These are phyloP conservation scores for Paratilapia polleni DNA, from an alignment of 2,113 vertebrate genomes.

Conservation along the genomic window DNA sequence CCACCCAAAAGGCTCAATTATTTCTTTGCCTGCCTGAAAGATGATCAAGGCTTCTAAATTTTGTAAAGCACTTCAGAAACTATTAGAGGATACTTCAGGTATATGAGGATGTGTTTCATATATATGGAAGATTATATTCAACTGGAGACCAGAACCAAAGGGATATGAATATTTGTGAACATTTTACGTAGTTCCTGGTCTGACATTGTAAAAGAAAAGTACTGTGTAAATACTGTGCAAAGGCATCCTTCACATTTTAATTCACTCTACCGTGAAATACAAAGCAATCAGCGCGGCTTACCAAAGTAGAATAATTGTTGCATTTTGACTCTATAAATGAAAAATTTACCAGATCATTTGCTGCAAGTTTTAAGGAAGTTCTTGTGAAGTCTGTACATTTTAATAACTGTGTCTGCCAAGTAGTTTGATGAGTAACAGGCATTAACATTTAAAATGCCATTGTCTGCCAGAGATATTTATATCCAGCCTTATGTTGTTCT, in stretches of 20 bases:
- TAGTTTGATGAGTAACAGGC: constrained; percentile 16
- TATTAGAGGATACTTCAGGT: background rate
- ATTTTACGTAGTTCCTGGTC: background rate
- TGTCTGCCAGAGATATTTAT: constrained; percentile 11
- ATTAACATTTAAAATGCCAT: constrained; percentile 15
- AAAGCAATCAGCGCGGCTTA: constrained; percentile 4
- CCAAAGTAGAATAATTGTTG: background rate
- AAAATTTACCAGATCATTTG: background rate
- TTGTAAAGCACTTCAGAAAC: constrained; percentile 1
- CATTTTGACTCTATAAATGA: constrained; percentile 2
- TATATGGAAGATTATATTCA: background rate
- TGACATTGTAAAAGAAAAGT: background rate
- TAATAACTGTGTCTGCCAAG: background rate
- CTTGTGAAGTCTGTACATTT: background rate
- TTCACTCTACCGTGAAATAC: background rate
- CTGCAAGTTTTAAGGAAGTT: constrained; percentile 3
- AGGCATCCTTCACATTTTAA: background rate
- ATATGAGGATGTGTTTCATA: background rate
- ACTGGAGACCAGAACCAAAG: background rate
- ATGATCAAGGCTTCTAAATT: background rate
- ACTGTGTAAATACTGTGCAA: background rate
- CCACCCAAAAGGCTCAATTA: constrained; percentile 23
- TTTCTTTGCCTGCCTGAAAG: constrained; percentile 23
- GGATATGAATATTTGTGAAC: background rate
- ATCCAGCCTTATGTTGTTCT: background rate